Conservation (phyloP, 2,888 invertebrate genomes). For the Esperia sulphurella region DNA sequence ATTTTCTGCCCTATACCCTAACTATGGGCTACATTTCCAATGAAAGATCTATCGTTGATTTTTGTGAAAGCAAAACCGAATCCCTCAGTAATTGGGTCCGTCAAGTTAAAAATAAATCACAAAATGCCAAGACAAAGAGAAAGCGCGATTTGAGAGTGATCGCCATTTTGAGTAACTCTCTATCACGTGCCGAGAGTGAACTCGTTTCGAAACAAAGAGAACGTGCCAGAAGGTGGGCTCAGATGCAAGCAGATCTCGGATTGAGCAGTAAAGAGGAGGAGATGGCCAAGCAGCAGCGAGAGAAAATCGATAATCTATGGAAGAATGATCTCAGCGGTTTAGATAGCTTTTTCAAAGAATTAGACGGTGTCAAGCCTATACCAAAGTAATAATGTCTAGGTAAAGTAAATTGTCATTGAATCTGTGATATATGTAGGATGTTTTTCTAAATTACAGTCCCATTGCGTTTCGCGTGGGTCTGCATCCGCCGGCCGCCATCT, state of each 20-base stretch:
- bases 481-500: constrained; percentile 76
- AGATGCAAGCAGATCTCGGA: constrained; percentile 74
- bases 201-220: constrained; percentile 81
- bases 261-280: constrained; percentile 67
- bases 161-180: constrained; percentile 81
- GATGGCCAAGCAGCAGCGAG: constrained; percentile 57
- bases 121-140: constrained; percentile 75
- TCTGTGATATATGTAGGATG: constrained; percentile 77
- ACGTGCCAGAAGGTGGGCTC: constrained; percentile 80
- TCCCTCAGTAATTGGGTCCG: constrained; percentile 82
- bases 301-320: constrained; percentile 73
- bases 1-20: constrained; percentile 42
- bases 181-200: constrained; percentile 80
- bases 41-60: constrained; percentile 69
- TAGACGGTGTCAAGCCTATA: constrained; percentile 79
- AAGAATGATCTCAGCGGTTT: constrained; percentile 82
- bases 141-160: constrained; percentile 81
- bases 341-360: constrained; percentile 82
- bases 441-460: constrained; percentile 79
- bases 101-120: constrained; percentile 81
- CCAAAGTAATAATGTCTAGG: constrained; percentile 48
- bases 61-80: constrained; percentile 78
- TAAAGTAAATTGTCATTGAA: constrained; percentile 59
- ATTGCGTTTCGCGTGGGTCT: constrained; percentile 79
- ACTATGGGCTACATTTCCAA: constrained; percentile 68